A percentile compares a stretch with the other conserved stretches of the same genome.
phyloP scores from a whole-genome alignment of 1,140 invertebrate species.

The Drosophila ambigua region DNA sequence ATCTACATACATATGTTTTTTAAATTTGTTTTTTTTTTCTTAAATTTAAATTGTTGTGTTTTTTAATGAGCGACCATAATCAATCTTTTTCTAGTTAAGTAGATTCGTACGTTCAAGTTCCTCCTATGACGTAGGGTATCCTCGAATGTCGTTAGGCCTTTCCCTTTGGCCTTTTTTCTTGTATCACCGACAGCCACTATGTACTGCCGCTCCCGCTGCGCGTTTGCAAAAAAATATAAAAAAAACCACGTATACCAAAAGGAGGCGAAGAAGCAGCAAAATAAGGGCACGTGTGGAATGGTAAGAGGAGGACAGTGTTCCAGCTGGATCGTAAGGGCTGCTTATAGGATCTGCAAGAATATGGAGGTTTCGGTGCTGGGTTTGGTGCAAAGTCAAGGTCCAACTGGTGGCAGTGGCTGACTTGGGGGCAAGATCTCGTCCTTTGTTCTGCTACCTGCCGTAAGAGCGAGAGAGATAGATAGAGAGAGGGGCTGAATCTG shows the following conservation, averaged over 20 bases:
- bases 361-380: conserved; percentile 15
- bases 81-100: no score
- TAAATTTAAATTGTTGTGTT: background rate
- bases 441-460: conserved; percentile 35
- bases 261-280: conserved; percentile 44
- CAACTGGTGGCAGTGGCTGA: conserved; percentile 21
- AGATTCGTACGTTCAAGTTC: no score
- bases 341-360: conserved; percentile 59
- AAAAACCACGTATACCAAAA: conserved; percentile 33
- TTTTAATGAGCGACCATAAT: background rate
- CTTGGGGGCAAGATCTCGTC: no score
- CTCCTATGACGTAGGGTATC: background rate
- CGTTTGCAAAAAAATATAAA: conserved; percentile 55
- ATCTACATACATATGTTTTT: no score
- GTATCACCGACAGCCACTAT: conserved; percentile 36
- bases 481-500: conserved; percentile 36
- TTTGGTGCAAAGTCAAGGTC: conserved; percentile 68
- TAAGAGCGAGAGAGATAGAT: conserved; percentile 1
- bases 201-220: conserved; percentile 31
- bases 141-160: background rate
- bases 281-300: conserved; percentile 75
- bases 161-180: conserved; percentile 33
- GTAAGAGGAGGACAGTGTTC: background rate
- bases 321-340: conserved; percentile 20
- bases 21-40: background rate